A percentile compares a stretch with the other conserved stretches of the same genome.
These are phyloP conservation scores for Philhelius pedissequus DNA, from an alignment of 2,888 invertebrate species.

Conservation along the genomic window DNA sequence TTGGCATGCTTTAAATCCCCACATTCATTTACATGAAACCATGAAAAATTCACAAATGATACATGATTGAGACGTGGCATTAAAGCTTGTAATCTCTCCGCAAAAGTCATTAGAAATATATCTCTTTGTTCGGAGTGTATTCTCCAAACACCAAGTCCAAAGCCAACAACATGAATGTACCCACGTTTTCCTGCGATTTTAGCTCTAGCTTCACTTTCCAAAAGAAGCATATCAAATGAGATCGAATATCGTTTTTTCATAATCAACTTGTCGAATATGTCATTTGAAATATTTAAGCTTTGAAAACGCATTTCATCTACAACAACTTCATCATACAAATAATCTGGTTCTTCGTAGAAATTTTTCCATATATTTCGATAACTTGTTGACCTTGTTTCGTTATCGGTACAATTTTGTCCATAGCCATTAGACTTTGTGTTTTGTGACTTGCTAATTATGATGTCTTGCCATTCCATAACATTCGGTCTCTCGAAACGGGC, in stretches of 20 bases:
- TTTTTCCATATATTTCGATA: slow-evolving; percentile 72
- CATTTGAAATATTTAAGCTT: slow-evolving; percentile 71
- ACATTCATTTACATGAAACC: slow-evolving; percentile 80
- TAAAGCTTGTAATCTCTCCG: slow-evolving; percentile 81
- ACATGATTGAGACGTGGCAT: slow-evolving; percentile 80
- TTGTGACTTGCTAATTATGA: slow-evolving; percentile 79
- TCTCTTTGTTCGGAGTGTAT: slow-evolving; percentile 82
- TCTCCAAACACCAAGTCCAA: slow-evolving; percentile 85
- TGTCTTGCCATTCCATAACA: slow-evolving; percentile 81
- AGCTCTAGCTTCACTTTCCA: slow-evolving; percentile 83
- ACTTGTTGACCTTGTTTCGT: slow-evolving; percentile 17
- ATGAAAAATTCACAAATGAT: slow-evolving; percentile 84
- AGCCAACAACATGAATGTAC: slow-evolving; percentile 84
- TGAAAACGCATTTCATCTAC: slow-evolving; percentile 74
- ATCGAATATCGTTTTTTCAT: slow-evolving; percentile 80
- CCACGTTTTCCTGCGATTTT: slow-evolving; percentile 80
- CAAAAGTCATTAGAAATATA: slow-evolving; percentile 83
- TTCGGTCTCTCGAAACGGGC: slow-evolving; percentile 74
- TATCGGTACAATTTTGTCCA: slow-evolving; percentile 62
- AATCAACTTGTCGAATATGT: slow-evolving; percentile 76
- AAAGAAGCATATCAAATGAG: slow-evolving; percentile 82
- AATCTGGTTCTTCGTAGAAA: slow-evolving; percentile 73
- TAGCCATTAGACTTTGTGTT: slow-evolving; percentile 80
- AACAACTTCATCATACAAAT: slow-evolving; percentile 69
- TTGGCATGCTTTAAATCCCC: slow-evolving; percentile 80